Conservation (phyloP, 2,797 vertebrate species). For the Tarsius wallacei region DNA sequence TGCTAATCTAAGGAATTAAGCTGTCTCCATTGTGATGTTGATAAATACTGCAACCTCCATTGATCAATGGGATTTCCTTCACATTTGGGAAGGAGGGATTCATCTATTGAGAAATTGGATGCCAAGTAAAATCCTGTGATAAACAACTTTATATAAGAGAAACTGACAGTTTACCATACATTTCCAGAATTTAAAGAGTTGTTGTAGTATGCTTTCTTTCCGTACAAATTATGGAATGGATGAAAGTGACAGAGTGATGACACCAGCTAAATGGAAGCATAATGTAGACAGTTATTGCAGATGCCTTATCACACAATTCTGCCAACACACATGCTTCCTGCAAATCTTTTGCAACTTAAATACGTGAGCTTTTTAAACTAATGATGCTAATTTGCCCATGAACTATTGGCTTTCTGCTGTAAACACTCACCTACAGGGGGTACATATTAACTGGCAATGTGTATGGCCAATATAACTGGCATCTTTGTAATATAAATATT, state of each 20-base stretch:
- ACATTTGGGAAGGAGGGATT: neutral
- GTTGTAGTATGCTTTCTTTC: slow-evolving; percentile 60
- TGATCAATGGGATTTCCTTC: slow-evolving; percentile 69
- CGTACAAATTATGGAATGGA: slow-evolving; percentile 1
- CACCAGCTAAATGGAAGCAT: slow-evolving; percentile 72
- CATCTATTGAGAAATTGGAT: slow-evolving; percentile 50
- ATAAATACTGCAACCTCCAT: neutral
- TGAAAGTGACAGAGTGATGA: slow-evolving; percentile 72
- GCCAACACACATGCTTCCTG: neutral
- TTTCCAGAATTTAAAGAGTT: slow-evolving; percentile 76
- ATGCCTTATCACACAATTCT: neutral
- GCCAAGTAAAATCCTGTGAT: slow-evolving; percentile 66
- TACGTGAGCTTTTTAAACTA: neutral
- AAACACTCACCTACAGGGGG: neutral
- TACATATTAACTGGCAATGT: neutral
- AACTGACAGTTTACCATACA: slow-evolving; percentile 84
- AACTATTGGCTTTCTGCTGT: neutral
- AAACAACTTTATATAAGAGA: slow-evolving; percentile 67
- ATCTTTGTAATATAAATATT: neutral
- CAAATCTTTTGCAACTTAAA: neutral
- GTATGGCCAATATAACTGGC: too few relatives aligned
- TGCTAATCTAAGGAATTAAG: slow-evolving; percentile 70
- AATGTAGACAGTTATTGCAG: slow-evolving; percentile 71
- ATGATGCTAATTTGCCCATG: neutral
- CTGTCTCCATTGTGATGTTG: slow-evolving; percentile 12